Conservation (phyloP, 2,113 vertebrate species). For the rat (Rattus norvegicus) region DNA sequence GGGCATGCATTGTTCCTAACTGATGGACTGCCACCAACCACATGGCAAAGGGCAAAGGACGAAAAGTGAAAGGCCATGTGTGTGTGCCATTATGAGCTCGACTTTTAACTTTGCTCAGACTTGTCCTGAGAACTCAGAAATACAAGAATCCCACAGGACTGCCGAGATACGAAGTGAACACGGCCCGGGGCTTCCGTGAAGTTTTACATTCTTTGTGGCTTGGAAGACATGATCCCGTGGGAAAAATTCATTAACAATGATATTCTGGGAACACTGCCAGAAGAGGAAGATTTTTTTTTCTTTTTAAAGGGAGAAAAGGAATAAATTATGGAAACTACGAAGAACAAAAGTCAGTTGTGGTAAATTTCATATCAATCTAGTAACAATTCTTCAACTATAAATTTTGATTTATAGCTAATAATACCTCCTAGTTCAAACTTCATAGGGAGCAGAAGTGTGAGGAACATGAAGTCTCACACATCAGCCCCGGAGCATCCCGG, state of each 20-base stretch:
- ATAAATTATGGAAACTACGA: neutral
- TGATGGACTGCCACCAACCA: neutral
- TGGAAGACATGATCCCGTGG: conserved; percentile 68
- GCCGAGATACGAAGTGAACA: conserved; percentile 38
- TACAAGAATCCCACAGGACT: neutral
- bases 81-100: neutral
- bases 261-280: conserved; percentile 18
- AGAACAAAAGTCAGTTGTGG: conserved; percentile 35
- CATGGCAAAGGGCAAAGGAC: neutral
- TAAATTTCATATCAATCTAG: conserved; percentile 43
- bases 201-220: conserved; percentile 55
- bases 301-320: conserved; percentile 40
- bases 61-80: neutral
- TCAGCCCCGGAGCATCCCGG: neutral
- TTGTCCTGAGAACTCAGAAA: conserved; percentile 47
- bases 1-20: neutral
- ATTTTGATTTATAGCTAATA: conserved; percentile 17
- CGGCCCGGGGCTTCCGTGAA: conserved; percentile 37
- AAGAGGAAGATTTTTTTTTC: conserved; percentile 44
- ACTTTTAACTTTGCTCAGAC: conserved; percentile 28
- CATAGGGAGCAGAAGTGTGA: neutral
- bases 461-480: neutral
- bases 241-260: conserved; percentile 71
- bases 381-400: neutral
- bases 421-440: conserved; percentile 24